Conservation (phyloP, 2,888 invertebrate species). For the Liopterus haemorrhoidalis region DNA sequence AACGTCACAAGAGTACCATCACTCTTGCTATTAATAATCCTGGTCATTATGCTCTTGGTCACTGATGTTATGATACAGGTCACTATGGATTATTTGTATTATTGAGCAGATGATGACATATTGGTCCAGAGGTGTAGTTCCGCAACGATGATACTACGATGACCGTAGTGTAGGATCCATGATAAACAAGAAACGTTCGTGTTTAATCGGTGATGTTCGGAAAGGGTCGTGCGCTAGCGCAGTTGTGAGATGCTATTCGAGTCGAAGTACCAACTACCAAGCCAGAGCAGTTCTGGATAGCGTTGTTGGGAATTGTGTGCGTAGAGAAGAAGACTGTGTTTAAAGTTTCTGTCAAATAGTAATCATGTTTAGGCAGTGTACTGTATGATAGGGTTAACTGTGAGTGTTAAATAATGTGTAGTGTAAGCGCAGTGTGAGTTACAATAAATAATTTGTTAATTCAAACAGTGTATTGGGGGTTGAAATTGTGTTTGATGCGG, state of each 20-base stretch:
- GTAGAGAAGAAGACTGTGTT: conserved; percentile 19
- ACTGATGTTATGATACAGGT: not conserved
- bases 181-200: too few species aligned
- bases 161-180: too few species aligned
- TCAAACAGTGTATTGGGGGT: conserved; percentile 18
- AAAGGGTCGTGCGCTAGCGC: conserved; percentile 11
- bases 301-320: conserved; percentile 15
- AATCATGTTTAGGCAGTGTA: conserved; percentile 19
- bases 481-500: conserved; percentile 11
- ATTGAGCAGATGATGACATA: not conserved
- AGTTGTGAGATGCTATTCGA: too few species aligned
- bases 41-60: not conserved
- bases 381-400: conserved; percentile 11
- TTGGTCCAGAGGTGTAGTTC: too few species aligned
- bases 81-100: not conserved
- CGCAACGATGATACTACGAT: too few species aligned
- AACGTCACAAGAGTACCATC: not conserved
- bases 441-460: conserved; percentile 8
- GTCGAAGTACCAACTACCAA: too few species aligned
- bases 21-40: not conserved
- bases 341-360: conserved; percentile 16
- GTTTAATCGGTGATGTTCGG: conserved; percentile 3
- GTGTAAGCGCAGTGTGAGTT: conserved; percentile 11
- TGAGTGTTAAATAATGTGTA: conserved; percentile 15
- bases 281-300: conserved; percentile 19